Conservation (phyloP, 2,113 vertebrate species). For the Festucalex cinctus region DNA sequence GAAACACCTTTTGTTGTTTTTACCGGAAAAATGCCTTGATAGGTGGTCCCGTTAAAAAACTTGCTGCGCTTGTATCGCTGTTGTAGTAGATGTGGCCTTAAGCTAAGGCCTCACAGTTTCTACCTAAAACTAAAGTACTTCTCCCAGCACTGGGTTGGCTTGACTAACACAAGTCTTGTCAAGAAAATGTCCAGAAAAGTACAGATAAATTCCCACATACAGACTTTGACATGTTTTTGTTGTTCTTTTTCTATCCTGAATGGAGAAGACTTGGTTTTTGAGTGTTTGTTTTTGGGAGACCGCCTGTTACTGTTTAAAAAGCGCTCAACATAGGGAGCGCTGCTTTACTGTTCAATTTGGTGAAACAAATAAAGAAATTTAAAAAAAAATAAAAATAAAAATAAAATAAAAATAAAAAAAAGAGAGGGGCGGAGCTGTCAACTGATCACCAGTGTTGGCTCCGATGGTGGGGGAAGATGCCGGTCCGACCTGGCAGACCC, state of each 20-base stretch:
- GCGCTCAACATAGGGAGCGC: constrained; percentile 35
- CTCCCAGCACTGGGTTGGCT: constrained; percentile 14
- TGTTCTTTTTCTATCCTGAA: constrained; percentile 7
- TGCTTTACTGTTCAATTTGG: constrained; percentile 61
- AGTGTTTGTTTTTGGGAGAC: constrained; percentile 17
- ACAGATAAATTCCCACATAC: constrained; percentile 25
- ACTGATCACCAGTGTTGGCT: too few species aligned
- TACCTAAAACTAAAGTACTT: constrained; percentile 29
- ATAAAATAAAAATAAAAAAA: too few species aligned
- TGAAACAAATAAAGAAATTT: constrained; percentile 62
- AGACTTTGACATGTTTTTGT: constrained; percentile 12
- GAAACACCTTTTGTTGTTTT: constrained; percentile 21
- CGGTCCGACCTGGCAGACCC: too few species aligned
- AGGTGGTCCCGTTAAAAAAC: neutral
- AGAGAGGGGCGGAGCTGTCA: too few species aligned
- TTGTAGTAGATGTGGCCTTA: neutral
- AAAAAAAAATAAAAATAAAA: too few species aligned
- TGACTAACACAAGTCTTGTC: constrained; percentile 36
- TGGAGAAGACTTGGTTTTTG: constrained; percentile 21
- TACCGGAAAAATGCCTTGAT: constrained; percentile 62
- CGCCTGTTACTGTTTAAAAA: constrained; percentile 58
- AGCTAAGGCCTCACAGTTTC: constrained; percentile 27
- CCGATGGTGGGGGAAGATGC: too few species aligned
- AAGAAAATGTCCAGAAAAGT: constrained; percentile 26
- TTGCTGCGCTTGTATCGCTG: neutral